A percentile compares a stretch with the other conserved stretches of the same genome.
Evolutionary conservation across 2,888 invertebrate genomes (phyloP).

Genomic region (Tenodera sinensis): DNA sequence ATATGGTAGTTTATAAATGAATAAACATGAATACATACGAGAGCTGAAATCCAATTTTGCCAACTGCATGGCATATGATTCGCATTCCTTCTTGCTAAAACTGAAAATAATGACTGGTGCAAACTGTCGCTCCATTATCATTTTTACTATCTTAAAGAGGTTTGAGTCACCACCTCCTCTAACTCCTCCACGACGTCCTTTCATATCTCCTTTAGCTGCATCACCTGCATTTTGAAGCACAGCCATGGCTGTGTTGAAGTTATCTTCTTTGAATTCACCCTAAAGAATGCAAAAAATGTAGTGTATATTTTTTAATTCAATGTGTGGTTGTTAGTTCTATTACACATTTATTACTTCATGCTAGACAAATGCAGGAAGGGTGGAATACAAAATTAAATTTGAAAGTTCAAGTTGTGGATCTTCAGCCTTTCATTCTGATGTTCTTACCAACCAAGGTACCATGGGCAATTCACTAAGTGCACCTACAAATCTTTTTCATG

Average conservation of each 20-base stretch:
- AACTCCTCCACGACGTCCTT: constrained; percentile 70
- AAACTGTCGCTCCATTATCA: constrained; percentile 97
- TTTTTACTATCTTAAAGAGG: constrained; percentile 96
- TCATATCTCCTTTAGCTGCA: constrained; percentile 73
- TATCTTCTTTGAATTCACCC: constrained; percentile 95
- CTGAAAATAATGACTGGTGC: constrained; percentile 97
- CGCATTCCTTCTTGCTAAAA: constrained; percentile 98
- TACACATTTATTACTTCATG: not conserved
- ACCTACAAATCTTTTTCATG: too few species aligned
- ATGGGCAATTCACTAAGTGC: too few species aligned
- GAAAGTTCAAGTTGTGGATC: too few species aligned
- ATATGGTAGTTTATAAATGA: not conserved
- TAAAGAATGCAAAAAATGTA: constrained; percentile 39
- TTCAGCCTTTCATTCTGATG: too few species aligned
- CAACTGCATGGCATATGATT: constrained; percentile 94
- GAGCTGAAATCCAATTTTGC: constrained; percentile 95
- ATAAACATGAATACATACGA: constrained; percentile 46
- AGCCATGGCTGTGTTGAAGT: constrained; percentile 96
- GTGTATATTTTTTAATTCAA: not conserved
- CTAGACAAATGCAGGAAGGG: too few species aligned
- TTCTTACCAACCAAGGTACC: too few species aligned
- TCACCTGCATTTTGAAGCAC: constrained; percentile 80
- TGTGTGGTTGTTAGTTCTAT: not conserved
- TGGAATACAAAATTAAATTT: too few species aligned
- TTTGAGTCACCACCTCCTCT: constrained; percentile 59